Base-by-base conservation (phyloP, 2,797 vertebrate genomes). In the Hypotaenidia philippensis region DNA sequence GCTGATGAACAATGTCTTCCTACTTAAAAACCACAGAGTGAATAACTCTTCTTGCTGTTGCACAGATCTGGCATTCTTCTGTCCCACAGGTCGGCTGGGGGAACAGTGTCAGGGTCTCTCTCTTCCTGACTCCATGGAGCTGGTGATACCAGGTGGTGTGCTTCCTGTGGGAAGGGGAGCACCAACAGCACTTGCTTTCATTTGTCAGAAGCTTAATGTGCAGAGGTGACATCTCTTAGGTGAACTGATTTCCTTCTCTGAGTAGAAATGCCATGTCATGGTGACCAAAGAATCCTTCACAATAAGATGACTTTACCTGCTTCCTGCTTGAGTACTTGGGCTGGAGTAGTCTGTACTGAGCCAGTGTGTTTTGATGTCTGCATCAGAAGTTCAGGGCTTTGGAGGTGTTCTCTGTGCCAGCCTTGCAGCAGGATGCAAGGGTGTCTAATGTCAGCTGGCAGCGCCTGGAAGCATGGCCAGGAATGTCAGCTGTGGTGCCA, bases 161-260 rank as follows among this genome's bases (percentile, higher is more conserved):
- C 20, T 29, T 61, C 50, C 41, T 69, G 55, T 23, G 20, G 22
- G 59, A 13, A 6, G 13, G 9, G 50, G 69, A 71, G n/a, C 7
- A 0, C 4, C 5, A 2, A 0, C 11, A 31, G 1, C 44, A 6
- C 47, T 13, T 47, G 17, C 17, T 52, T 22, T 23, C 2, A 0
- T 6, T 40, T 66, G 21, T 11, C 32, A 41, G 81, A 21, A 68
- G 32, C n/a, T 57, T 9, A 0, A 29, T 57, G 9, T 12, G 25
- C 36, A 59, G 66, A 34, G 32, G 9, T 75, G 79, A 12, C n/a
- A 1, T 44, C 16, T 40, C 31, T 18, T 5, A 5, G 1, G 12
- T 38, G 56, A 32, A 21, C 18, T 9, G 1, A 10, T 59, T 63
- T 56, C 49, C 59, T 64, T 31, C 31, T 52, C 49, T 47, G 32